Evolutionary conservation across 2,113 vertebrate species (phyloP).

Genomic region (Eudorcas thomsonii): DNA sequence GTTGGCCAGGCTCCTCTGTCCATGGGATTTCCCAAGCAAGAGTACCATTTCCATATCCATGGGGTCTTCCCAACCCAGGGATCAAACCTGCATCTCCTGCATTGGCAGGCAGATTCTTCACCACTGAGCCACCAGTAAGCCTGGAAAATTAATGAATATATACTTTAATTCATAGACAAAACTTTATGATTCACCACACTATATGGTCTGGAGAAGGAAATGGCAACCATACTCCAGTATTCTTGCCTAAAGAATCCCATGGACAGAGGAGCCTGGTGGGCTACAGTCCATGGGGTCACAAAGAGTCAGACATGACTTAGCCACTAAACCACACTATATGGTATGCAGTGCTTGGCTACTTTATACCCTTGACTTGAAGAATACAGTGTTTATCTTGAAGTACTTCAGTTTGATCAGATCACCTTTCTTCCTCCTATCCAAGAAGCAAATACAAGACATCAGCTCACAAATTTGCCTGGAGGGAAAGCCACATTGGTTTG

Average conservation of each 20-base stretch:
- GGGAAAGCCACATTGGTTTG: background rate
- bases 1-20: background rate
- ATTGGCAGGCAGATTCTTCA: background rate
- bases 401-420: background rate
- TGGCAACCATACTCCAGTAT: background rate
- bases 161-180: background rate
- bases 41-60: background rate
- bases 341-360: background rate
- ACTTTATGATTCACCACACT: background rate
- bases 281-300: background rate
- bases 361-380: background rate
- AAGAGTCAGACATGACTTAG: background rate
- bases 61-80: background rate
- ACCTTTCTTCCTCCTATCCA: background rate
- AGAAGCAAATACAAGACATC: background rate
- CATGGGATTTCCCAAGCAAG: background rate
- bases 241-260: background rate
- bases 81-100: background rate
- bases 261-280: background rate
- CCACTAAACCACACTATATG: background rate
- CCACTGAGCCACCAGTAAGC: background rate
- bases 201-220: background rate
- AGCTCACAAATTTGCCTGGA: background rate
- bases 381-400: background rate
- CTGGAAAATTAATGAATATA: background rate